Evolutionary conservation across 2,888 invertebrate genomes (phyloP).

Genomic region (Cecidostiba fungosa): DNA sequence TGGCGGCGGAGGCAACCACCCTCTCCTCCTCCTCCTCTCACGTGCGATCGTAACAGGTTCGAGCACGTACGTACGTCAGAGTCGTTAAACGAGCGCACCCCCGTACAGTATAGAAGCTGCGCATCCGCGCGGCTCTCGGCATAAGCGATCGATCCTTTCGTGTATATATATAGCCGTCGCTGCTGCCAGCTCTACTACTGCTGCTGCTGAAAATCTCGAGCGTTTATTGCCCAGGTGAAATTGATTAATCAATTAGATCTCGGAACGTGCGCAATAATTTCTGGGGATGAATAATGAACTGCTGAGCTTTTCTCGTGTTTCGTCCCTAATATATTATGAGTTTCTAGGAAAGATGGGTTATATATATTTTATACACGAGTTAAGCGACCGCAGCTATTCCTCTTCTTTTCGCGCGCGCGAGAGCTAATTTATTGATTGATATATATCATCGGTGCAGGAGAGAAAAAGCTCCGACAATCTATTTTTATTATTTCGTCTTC

Average conservation of each 20-base stretch:
- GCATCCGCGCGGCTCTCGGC: slow-evolving; percentile 35
- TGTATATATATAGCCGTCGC: not conserved
- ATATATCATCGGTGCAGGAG: not conserved
- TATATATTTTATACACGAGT: too few relatives aligned
- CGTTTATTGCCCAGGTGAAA: not conserved
- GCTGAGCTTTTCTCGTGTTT: too few relatives aligned
- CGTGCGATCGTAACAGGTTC: slow-evolving; percentile 46
- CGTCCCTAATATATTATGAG: too few relatives aligned
- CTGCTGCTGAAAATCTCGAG: not conserved
- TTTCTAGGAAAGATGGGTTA: too few relatives aligned
- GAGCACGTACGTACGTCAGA: slow-evolving; percentile 37
- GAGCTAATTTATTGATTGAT: not conserved
- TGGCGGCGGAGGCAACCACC: not conserved
- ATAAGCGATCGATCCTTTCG: slow-evolving; percentile 59
- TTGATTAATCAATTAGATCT: not conserved
- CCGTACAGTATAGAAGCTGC: not conserved
- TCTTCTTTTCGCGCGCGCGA: not conserved
- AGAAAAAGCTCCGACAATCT: slow-evolving; percentile 13
- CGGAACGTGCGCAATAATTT: not conserved
- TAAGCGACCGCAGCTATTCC: too few relatives aligned
- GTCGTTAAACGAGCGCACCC: slow-evolving; percentile 51
- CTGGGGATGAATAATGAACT: not conserved
- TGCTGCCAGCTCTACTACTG: not conserved
- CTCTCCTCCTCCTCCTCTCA: slow-evolving; percentile 1
- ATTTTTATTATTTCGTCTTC: slow-evolving; percentile 41